phyloP scores from a whole-genome alignment of 2,888 invertebrate genomes.

The Leptopterna dolabrata region DNA sequence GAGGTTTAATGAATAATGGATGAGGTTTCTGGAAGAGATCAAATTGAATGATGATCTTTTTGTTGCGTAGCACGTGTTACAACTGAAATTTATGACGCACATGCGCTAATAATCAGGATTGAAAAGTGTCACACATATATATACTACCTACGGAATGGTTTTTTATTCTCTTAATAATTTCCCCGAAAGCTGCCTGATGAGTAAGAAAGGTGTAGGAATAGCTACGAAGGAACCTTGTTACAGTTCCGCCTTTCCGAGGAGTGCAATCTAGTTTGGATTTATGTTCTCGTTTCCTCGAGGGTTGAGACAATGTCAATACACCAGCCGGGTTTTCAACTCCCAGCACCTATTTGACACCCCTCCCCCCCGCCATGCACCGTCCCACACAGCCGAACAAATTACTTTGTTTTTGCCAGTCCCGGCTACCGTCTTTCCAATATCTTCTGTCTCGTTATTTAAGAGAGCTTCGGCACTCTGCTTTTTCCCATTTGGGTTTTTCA shows the following conservation, averaged over 20 bases:
- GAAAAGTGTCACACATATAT: no score
- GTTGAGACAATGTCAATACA: conserved; percentile 46
- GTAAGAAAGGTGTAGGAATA: neutral
- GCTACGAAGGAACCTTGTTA: neutral
- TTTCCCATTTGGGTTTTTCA: conserved; percentile 7
- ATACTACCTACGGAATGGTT: no score
- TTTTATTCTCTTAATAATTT: neutral
- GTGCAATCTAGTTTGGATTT: conserved; percentile 47
- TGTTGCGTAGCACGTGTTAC: no score
- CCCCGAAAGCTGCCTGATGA: neutral
- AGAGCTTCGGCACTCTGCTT: neutral
- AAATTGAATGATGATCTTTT: no score
- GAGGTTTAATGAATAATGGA: no score
- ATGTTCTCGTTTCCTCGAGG: conserved; percentile 32
- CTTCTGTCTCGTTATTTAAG: conserved; percentile 3
- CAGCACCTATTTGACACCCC: conserved; percentile 42
- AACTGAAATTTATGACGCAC: no score
- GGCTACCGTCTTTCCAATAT: neutral
- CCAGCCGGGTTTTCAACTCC: conserved; percentile 30
- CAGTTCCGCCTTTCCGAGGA: neutral
- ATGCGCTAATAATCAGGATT: no score
- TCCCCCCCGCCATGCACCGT: neutral
- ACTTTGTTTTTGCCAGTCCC: conserved; percentile 21
- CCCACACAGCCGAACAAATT: conserved; percentile 23
- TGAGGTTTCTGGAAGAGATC: no score